Conservation (phyloP, 2,888 invertebrate genomes). For the Apeira syringaria region DNA sequence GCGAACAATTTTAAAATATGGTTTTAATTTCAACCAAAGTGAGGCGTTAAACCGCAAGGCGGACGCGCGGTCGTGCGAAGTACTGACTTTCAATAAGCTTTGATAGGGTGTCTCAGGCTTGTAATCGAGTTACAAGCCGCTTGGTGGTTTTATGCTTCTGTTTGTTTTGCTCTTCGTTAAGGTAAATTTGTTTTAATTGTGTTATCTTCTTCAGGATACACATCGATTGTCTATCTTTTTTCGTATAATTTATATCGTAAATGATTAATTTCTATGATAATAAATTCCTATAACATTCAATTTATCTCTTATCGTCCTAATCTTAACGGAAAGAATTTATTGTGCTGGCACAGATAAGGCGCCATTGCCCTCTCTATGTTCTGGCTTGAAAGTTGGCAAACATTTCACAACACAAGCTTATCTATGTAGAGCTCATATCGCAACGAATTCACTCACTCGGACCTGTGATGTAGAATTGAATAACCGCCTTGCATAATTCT, state of each 20-base stretch:
- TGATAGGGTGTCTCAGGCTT: constrained; percentile 29
- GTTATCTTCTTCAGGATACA: constrained; percentile 1
- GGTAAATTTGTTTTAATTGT: constrained; percentile 3
- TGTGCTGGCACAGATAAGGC: constrained; percentile 15
- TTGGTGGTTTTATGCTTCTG: constrained; percentile 26
- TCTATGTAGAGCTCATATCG: constrained; percentile 32
- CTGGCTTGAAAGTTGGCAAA: constrained; percentile 20
- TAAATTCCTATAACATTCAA: constrained; percentile 16
- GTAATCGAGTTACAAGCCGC: constrained; percentile 28
- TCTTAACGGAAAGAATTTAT: constrained; percentile 21
- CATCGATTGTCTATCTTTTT: neutral
- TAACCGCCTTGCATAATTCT: constrained; percentile 46
- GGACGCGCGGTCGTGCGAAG: constrained; percentile 28
- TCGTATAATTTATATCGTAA: constrained; percentile 7
- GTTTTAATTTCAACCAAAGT: constrained; percentile 27
- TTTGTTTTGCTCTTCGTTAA: constrained; percentile 9
- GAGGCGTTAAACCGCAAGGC: constrained; percentile 38
- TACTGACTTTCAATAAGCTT: constrained; percentile 33
- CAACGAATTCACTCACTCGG: constrained; percentile 27
- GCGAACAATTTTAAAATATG: constrained; percentile 20
- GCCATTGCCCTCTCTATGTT: constrained; percentile 21
- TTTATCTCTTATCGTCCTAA: constrained; percentile 17
- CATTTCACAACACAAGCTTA: constrained; percentile 29
- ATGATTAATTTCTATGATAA: constrained; percentile 15
- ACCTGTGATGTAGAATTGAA: constrained; percentile 31